Base-by-base conservation (phyloP, 2,797 vertebrate genomes). In the Phalloptychus januarius region DNA sequence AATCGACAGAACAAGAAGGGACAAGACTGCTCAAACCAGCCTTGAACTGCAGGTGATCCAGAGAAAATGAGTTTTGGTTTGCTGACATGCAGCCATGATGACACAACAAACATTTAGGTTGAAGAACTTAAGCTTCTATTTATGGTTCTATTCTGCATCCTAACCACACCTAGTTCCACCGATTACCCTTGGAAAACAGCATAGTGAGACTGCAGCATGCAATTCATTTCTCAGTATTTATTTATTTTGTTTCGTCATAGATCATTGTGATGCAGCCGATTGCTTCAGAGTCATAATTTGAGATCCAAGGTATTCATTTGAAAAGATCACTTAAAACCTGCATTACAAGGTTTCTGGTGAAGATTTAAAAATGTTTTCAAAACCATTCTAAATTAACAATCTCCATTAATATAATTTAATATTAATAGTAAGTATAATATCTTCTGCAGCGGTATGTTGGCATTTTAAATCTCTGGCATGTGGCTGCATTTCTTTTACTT, bases 11-110 rank as follows among this genome's bases (percentile, higher is more conserved):
- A 65, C 42, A 31, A 65, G 31, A 31, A 61, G 45, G 36, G 82
- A 75, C 67, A 73, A 40, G 8, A 61, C 38, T 65, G 10, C 71
- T 79, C 11, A 52, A 78, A 75, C 20, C n/a, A 74, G 79, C 74
- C 72, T 81, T 71, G 74, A 78, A 77, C 0, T 78, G 65, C 38
- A 42, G 52, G 25, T 52, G 48, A 54, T 15, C 18, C 65, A n/a
- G 65, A 48, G 18, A 28, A 23, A 20, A 31, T 23, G 54, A 61
- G 56, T 75, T 63, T 75, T 40, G 20, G 10, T 67, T 67, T 67
- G 38, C 58, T 2, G 58, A 38, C 31, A n/a, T 15, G 40, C 28
- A 44, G 54, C n/a, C 38, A 36, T 63, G 74, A 75, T 63, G 73
- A 23, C 56, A 63, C 74, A 65, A 65, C 28, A 65, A 63, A 23